phyloP scores from a whole-genome alignment of 2,113 vertebrate species.

The Halichoeres trimaculatus region DNA sequence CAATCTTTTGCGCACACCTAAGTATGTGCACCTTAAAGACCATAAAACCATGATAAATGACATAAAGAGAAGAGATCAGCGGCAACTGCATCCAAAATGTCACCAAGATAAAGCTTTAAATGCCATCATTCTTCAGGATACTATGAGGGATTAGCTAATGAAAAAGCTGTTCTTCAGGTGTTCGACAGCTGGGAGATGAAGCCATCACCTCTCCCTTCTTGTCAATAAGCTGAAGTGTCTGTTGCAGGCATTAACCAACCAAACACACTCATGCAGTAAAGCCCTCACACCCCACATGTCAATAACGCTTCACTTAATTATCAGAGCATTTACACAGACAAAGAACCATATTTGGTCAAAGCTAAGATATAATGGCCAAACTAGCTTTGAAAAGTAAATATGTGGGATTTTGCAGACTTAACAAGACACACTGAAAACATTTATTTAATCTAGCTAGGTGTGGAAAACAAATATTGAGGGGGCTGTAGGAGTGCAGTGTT shows the following conservation, averaged over 20 bases:
- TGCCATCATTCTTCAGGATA: not conserved
- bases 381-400: slow-evolving; percentile 21
- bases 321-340: slow-evolving; percentile 12
- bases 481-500: not conserved
- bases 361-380: not conserved
- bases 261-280: slow-evolving; percentile 13
- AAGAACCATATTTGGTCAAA: not conserved
- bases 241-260: slow-evolving; percentile 19
- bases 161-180: not conserved
- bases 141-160: slow-evolving; percentile 4
- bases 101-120: slow-evolving; percentile 36
- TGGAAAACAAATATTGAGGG: slow-evolving; percentile 19
- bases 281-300: slow-evolving; percentile 53
- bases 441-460: slow-evolving; percentile 1
- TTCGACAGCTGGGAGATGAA: not conserved
- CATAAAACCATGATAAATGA: not conserved
- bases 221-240: slow-evolving; percentile 28
- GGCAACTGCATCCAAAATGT: slow-evolving; percentile 34
- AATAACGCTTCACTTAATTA: slow-evolving; percentile 41
- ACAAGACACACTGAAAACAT: not conserved
- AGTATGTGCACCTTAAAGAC: too few relatives aligned
- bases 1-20: too few relatives aligned
- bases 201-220: slow-evolving; percentile 14
- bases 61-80: slow-evolving; percentile 1
- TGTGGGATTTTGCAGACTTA: not conserved